Evolutionary conservation across 2,888 invertebrate species (phyloP).

Genomic region (Andrena minutula): DNA sequence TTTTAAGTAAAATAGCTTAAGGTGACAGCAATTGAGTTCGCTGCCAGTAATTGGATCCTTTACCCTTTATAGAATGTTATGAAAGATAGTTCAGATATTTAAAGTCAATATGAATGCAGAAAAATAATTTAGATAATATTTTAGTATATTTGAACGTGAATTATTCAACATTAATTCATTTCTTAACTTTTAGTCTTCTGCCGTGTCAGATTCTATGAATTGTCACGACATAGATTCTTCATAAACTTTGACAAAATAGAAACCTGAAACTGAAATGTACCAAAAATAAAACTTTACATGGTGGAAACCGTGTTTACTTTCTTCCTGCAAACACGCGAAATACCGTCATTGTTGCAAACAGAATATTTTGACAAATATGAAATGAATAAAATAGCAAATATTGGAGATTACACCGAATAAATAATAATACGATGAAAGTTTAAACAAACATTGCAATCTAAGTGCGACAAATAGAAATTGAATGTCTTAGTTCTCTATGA

Average conservation of each 20-base stretch:
- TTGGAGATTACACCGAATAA: neutral
- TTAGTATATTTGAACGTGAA: neutral
- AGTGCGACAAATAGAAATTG: neutral
- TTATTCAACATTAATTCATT: neutral
- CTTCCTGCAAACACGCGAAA: no score
- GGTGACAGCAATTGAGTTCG: no score
- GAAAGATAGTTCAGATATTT: neutral
- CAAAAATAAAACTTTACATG: no score
- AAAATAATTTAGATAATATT: neutral
- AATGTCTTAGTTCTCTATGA: neutral
- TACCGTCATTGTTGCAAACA: no score
- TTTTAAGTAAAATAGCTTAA: no score
- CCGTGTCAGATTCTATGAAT: neutral
- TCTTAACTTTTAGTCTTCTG: neutral
- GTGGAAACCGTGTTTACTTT: no score
- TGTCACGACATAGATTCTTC: no score
- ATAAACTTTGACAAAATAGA: no score
- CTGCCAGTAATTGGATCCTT: no score
- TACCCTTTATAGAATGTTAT: neutral
- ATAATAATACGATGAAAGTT: neutral
- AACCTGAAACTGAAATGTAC: no score
- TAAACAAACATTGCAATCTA: neutral
- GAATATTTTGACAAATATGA: neutral
- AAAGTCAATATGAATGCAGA: neutral
- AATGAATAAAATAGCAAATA: neutral